Base-by-base conservation (phyloP, 2,797 vertebrate species). In the Diglossa cyanea region DNA sequence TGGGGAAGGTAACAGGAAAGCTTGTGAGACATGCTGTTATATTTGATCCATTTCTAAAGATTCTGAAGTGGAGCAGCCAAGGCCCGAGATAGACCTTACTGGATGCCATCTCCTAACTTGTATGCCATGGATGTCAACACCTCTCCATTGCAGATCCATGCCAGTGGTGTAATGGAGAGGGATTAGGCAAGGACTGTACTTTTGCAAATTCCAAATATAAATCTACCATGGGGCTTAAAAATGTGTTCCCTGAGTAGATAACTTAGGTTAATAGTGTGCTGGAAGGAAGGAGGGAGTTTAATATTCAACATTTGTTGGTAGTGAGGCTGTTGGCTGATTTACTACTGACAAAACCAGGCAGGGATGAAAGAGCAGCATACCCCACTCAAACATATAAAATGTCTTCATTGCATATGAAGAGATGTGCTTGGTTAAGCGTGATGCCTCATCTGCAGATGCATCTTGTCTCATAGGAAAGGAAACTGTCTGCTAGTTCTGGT, bases 371-470 rank as follows among this genome's bases (percentile, higher is more conserved):
- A 92, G 51, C 24, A 73, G 40, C 4, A 0, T 17, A 18, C 18
- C 19, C 47, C 51, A 10, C 57, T 83, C 31, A 74, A 28, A 65
- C 0, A 1, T 58, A 16, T 14, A 2, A 11, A 6, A 31, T 24
- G 9, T 62, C n/a, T 68, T 88, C 28, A 11, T 6, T 81, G 73
- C 51, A 8, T 35, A 10, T 39, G 50, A 75, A 89, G 62, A 55
- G 54, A 88, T 25, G 17, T 58, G 82, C 68, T 86, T 90, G 45
- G 40, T 35, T 35, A 78, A 90, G 61, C 24, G 0, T 88, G 73
- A 51, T 62, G n/a, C 6, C 75, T 88, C 74, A 83, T 44, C 82
- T 91, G 82, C 93, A 93, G 90, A 37, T 68, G 40, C 55, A 10
- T 70, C 48, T 81, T 0, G 1, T 77, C 79, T 88, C 31, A 10